Evolutionary conservation across 2,113 vertebrate species (phyloP).

Genomic region (Sprattus sprattus): DNA sequence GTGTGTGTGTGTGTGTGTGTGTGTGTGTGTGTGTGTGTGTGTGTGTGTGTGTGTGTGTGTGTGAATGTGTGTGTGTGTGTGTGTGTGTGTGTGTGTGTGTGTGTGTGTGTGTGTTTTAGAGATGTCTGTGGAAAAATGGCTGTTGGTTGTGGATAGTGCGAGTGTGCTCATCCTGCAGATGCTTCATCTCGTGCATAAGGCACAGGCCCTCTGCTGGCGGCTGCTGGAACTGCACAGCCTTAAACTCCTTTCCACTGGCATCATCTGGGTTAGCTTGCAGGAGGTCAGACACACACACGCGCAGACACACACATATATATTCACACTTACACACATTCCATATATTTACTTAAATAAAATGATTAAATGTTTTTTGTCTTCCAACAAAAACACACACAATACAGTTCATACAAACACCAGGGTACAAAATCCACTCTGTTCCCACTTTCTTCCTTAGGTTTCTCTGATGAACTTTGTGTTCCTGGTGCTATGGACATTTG

Average conservation of each 20-base stretch:
- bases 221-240: conserved; percentile 75
- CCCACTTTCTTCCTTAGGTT: conserved; percentile 57
- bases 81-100: not conserved
- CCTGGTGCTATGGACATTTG: conserved; percentile 71
- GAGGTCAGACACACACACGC: conserved; percentile 61
- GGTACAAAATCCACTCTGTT: not conserved
- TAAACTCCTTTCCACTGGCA: conserved; percentile 66
- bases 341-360: too few relatives aligned
- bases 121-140: conserved; percentile 59
- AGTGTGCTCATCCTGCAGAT: conserved; percentile 64
- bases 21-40: not conserved
- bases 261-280: conserved; percentile 73
- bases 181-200: conserved; percentile 53
- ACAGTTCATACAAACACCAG: not conserved
- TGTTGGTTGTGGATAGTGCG: conserved; percentile 62
- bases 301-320: too few relatives aligned
- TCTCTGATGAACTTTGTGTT: conserved; percentile 75
- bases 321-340: too few relatives aligned
- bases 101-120: conserved; percentile 31
- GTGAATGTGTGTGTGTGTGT: not conserved
- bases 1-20: not conserved
- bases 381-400: too few relatives aligned
- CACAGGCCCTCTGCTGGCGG: conserved; percentile 69
- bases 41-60: not conserved
- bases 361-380: too few relatives aligned